Percentiles rank a stretch among this genome's conserved stretches.
Conservation (phyloP, 2,888 invertebrate genomes). For the Sphecodes monilicornis region DNA sequence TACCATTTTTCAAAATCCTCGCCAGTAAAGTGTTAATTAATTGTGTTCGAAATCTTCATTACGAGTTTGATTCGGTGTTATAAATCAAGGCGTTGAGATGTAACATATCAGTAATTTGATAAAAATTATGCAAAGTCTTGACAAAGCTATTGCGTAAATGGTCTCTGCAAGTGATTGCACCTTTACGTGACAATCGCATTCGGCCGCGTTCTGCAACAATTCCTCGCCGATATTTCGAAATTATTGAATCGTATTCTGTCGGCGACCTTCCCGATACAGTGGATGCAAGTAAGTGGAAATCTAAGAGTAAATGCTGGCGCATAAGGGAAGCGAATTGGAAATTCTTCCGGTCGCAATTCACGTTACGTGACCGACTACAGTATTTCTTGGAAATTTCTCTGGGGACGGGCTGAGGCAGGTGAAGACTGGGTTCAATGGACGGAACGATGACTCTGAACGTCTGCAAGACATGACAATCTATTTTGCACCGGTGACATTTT, state of each 20-base stretch:
- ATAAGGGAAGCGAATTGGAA: constrained; percentile 65
- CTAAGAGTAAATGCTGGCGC: constrained; percentile 60
- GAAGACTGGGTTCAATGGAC: constrained; percentile 48
- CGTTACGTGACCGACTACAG: constrained; percentile 66
- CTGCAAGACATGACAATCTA: constrained; percentile 48
- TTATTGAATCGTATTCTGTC: constrained; percentile 53
- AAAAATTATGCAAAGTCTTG: not conserved
- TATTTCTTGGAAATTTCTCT: constrained; percentile 72
- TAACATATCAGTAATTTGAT: not conserved
- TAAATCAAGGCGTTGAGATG: too few species aligned
- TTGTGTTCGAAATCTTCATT: not conserved
- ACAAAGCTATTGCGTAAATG: not conserved
- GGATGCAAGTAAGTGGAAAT: constrained; percentile 67
- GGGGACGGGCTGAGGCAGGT: constrained; percentile 42
- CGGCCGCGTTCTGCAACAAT: not conserved
- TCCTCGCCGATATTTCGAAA: constrained; percentile 32
- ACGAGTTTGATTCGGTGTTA: not conserved
- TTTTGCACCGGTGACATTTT: constrained; percentile 32
- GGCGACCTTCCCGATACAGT: constrained; percentile 40
- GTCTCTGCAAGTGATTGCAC: not conserved
- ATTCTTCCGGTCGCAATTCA: constrained; percentile 67
- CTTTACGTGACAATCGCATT: not conserved
- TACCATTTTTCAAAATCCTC: too few species aligned
- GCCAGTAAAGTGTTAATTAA: too few species aligned
- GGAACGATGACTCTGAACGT: constrained; percentile 49